phyloP scores from a whole-genome alignment of 2,797 vertebrate species.

The Platalea minor region DNA sequence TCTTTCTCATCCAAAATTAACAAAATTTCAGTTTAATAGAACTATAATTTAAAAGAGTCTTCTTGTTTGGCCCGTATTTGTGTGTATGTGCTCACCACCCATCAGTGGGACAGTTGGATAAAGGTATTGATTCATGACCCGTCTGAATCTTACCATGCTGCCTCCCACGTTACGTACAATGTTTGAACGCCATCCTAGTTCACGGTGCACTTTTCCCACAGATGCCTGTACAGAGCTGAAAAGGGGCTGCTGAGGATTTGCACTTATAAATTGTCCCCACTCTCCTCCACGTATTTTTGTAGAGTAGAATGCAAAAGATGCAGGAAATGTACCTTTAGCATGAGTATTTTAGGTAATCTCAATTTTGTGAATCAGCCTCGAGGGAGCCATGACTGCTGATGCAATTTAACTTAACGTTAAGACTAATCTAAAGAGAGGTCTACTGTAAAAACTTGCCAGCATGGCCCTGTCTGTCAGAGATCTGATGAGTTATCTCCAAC shows the following conservation, averaged over 20 bases:
- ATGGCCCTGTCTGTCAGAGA: not conserved
- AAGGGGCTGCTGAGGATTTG: not conserved
- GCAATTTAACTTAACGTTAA: not conserved
- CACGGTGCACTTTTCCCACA: fast-evolving
- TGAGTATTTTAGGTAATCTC: not conserved
- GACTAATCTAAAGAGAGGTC: not conserved
- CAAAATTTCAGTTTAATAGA: not conserved
- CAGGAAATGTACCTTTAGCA: not conserved
- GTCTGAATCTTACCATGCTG: not conserved
- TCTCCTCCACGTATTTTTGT: not conserved
- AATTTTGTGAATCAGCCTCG: not conserved
- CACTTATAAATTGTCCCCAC: not conserved
- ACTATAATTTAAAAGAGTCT: not conserved
- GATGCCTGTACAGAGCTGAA: not conserved
- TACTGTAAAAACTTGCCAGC: not conserved
- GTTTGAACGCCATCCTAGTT: not conserved
- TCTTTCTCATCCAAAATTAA: not conserved
- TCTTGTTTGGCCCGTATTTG: not conserved
- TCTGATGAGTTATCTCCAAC: not conserved
- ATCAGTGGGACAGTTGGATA: no score
- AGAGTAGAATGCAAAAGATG: not conserved
- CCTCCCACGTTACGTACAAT: fast-evolving
- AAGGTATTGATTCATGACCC: not conserved
- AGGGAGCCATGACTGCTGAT: not conserved
- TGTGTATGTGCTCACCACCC: no score